phyloP scores from a whole-genome alignment of 2,888 invertebrate species.

The Drosophila gaucha region DNA sequence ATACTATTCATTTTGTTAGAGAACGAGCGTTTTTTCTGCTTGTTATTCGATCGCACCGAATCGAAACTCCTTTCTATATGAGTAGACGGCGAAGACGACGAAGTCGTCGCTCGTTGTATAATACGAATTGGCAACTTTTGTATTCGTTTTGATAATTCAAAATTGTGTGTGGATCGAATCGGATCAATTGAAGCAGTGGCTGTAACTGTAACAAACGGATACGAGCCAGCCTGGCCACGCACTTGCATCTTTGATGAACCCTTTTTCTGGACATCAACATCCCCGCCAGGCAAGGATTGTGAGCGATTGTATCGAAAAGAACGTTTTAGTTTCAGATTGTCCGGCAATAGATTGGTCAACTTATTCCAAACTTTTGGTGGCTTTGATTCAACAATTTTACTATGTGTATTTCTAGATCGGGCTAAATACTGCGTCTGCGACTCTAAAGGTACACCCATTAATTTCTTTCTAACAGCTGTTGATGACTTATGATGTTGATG shows the following conservation, averaged over 20 bases:
- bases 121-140: slow-evolving; percentile 77
- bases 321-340: slow-evolving; percentile 87
- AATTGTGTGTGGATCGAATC: slow-evolving; percentile 35
- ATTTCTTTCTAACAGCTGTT: neutral
- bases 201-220: slow-evolving; percentile 44
- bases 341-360: slow-evolving; percentile 90
- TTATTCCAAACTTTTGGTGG: slow-evolving; percentile 85
- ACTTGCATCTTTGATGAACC: slow-evolving; percentile 52
- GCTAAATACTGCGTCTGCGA: slow-evolving; percentile 33
- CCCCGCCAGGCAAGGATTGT: slow-evolving; percentile 91
- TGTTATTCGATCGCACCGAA: neutral
- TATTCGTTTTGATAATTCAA: slow-evolving; percentile 71
- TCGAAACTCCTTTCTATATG: too few species aligned
- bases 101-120: slow-evolving; percentile 68
- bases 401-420: neutral
- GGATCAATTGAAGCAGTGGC: slow-evolving; percentile 48
- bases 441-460: too few species aligned
- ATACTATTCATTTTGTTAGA: slow-evolving; percentile 94
- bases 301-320: slow-evolving; percentile 87
- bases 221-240: slow-evolving; percentile 70
- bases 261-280: slow-evolving; percentile 86
- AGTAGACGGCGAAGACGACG: too few species aligned
- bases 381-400: slow-evolving; percentile 26
- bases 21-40: slow-evolving; percentile 89
- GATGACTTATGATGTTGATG: neutral